These are phyloP conservation scores for Hemaris fuciformis DNA, from an alignment of 2,888 invertebrate species.

Conservation along the genomic window DNA sequence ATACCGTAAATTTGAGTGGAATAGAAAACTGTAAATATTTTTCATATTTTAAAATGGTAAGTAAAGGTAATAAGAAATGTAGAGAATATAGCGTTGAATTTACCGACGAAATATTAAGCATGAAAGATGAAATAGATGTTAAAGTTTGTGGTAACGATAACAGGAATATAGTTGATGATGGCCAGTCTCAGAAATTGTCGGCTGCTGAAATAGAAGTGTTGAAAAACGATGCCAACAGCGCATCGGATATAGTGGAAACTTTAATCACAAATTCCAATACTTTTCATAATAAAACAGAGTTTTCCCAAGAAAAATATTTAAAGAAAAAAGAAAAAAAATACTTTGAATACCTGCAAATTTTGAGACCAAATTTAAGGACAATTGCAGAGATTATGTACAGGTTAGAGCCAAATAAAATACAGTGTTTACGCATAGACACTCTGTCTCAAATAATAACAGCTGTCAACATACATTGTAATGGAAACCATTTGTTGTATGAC, in stretches of 20 bases:
- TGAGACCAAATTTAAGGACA: slow-evolving; percentile 90
- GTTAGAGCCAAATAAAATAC: slow-evolving; percentile 87
- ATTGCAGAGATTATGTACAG: slow-evolving; percentile 92
- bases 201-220: slow-evolving; percentile 91
- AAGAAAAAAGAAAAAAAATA: slow-evolving; percentile 98
- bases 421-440: slow-evolving; percentile 91
- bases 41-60: slow-evolving; percentile 88
- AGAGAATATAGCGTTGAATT: slow-evolving; percentile 80
- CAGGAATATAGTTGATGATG: slow-evolving; percentile 89
- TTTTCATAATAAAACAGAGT: slow-evolving; percentile 94
- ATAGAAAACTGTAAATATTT: slow-evolving; percentile 86
- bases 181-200: slow-evolving; percentile 90
- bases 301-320: slow-evolving; percentile 95
- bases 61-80: slow-evolving; percentile 78
- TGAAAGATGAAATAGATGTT: slow-evolving; percentile 84
- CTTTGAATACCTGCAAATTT: slow-evolving; percentile 89
- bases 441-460: slow-evolving; percentile 93
- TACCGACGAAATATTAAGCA: slow-evolving; percentile 66
- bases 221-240: slow-evolving; percentile 87
- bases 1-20: slow-evolving; percentile 84
- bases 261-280: slow-evolving; percentile 95
- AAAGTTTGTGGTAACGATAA: slow-evolving; percentile 90
- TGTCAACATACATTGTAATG: slow-evolving; percentile 89
- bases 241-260: slow-evolving; percentile 91
- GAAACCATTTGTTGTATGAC: slow-evolving; percentile 91